Evolutionary conservation across 2,113 vertebrate species (phyloP).

Genomic region (Takifugu bimaculatus): DNA sequence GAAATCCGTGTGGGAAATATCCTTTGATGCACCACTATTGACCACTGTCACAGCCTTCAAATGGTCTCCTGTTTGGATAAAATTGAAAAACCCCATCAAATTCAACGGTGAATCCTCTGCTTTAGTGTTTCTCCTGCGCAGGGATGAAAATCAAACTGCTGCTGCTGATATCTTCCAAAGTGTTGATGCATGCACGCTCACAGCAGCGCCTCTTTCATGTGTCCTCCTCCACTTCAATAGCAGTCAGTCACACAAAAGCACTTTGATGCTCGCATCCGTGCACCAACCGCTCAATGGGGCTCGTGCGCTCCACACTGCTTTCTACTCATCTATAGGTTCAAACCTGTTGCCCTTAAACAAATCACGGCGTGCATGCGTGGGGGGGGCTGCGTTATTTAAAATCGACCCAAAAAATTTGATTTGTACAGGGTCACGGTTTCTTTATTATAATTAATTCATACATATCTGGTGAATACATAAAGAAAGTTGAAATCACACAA

Average conservation of each 20-base stretch:
- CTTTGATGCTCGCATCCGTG: conserved; percentile 72
- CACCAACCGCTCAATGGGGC: conserved; percentile 55
- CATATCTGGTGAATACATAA: conserved; percentile 34
- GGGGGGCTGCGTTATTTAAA: too few relatives aligned
- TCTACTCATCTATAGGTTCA: conserved; percentile 42
- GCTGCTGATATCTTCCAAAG: too few relatives aligned
- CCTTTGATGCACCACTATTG: background rate
- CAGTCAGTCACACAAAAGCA: conserved; percentile 55
- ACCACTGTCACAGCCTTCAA: background rate
- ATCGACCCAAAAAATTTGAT: too few relatives aligned
- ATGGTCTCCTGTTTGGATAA: background rate
- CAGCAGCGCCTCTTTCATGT: conserved; percentile 65
- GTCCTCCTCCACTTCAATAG: conserved; percentile 61
- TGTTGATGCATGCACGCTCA: conserved; percentile 3
- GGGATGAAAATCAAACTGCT: too few relatives aligned
- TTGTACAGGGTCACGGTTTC: background rate
- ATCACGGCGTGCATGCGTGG: background rate
- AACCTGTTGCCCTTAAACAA: conserved; percentile 39
- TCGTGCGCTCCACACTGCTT: conserved; percentile 48
- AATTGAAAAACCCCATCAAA: too few relatives aligned
- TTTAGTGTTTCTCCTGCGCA: background rate
- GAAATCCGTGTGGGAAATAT: too few relatives aligned
- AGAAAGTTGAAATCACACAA: conserved; percentile 36
- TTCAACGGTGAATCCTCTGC: background rate
- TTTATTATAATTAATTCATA: conserved; percentile 28